These are phyloP conservation scores for Varecia variegata DNA, from an alignment of 2,797 vertebrate species.

Conservation along the genomic window DNA sequence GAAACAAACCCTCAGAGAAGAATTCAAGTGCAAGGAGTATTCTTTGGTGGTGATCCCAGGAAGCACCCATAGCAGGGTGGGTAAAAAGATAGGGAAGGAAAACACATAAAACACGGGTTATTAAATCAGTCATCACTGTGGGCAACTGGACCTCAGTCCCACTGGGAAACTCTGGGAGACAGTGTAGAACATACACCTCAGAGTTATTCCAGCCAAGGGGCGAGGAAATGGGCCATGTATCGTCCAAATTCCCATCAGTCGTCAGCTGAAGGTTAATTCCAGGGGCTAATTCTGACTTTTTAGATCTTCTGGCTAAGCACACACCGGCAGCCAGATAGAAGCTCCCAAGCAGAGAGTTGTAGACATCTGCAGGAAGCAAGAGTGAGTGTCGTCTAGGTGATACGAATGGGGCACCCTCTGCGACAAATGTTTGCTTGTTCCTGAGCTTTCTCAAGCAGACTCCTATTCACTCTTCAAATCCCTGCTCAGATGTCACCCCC, in stretches of 20 bases:
- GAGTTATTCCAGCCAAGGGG: background rate
- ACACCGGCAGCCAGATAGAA: background rate
- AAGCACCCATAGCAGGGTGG: background rate
- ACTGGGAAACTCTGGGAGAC: background rate
- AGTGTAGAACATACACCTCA: no score
- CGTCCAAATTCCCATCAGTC: background rate
- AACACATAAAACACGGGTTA: background rate
- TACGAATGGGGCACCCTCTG: no score
- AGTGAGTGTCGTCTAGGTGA: background rate
- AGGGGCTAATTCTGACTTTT: background rate
- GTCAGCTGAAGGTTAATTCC: background rate
- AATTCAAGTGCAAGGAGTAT: background rate
- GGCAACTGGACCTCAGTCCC: background rate
- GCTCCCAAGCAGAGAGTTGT: background rate
- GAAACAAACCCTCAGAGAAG: background rate
- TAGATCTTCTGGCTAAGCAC: background rate
- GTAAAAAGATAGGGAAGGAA: background rate
- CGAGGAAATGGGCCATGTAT: background rate
- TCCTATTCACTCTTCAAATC: constrained; percentile 8
- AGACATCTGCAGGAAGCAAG: background rate
- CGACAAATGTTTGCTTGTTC: background rate
- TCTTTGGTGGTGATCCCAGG: background rate
- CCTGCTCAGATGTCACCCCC: background rate
- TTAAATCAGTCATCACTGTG: background rate
- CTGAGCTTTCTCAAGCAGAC: background rate